Evolutionary conservation across 2,113 vertebrate species (phyloP).

Genomic region (Lucifuga dentata): DNA sequence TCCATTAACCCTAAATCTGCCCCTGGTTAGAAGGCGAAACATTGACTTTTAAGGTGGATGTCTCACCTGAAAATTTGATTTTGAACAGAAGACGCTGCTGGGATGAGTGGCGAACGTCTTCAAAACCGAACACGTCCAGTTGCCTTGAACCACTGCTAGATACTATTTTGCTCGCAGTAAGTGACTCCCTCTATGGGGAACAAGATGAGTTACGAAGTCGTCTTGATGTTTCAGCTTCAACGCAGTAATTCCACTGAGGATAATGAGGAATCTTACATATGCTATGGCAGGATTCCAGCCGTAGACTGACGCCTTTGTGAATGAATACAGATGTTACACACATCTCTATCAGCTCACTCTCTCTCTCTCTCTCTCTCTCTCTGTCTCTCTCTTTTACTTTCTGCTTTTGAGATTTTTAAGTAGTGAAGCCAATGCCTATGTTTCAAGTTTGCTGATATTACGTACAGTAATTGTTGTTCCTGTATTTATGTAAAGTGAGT

Average conservation of each 20-base stretch:
- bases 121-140: no score
- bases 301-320: conserved; percentile 66
- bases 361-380: conserved; percentile 51
- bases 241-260: conserved; percentile 49
- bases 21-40: no score
- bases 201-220: conserved; percentile 48
- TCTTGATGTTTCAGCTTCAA: conserved; percentile 55
- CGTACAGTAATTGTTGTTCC: conserved; percentile 96
- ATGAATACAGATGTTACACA: conserved; percentile 63
- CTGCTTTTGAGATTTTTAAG: conserved; percentile 87
- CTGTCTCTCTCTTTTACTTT: conserved; percentile 85
- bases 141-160: no score
- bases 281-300: conserved; percentile 53
- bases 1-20: no score
- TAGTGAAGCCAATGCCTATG: conserved; percentile 94
- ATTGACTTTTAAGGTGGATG: no score
- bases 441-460: conserved; percentile 97
- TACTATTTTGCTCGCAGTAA: conserved; percentile 72
- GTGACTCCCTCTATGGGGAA: conserved; percentile 55
- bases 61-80: no score
- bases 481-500: conserved; percentile 99
- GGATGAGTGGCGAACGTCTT: no score
- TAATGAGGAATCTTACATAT: conserved; percentile 49
- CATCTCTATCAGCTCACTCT: conserved; percentile 74
- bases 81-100: no score